phyloP scores from a whole-genome alignment of 2,797 vertebrate species.

The Oceanodroma leucorhoa region DNA sequence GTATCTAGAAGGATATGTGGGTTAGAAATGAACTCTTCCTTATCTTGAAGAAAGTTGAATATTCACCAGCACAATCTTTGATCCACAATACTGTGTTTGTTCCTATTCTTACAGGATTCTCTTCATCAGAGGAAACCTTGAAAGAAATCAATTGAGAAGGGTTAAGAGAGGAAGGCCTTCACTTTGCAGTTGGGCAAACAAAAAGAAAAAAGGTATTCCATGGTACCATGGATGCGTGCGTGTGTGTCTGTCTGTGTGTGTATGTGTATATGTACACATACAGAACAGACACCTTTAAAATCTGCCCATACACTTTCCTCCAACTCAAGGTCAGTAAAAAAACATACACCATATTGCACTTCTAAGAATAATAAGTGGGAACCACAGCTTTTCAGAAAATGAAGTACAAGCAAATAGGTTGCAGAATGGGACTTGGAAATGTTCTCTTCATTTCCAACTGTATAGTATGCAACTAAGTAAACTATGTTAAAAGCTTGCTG shows the following conservation, averaged over 20 bases:
- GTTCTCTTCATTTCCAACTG: background rate
- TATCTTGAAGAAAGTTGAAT: background rate
- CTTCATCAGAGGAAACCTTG: background rate
- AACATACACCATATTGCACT: accelerated
- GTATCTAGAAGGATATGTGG: background rate
- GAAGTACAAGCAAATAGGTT: background rate
- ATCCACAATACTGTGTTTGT: background rate
- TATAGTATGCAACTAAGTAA: background rate
- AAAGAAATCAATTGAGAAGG: background rate
- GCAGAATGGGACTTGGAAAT: background rate
- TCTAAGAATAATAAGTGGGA: background rate
- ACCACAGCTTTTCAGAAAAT: background rate
- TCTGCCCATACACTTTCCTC: background rate
- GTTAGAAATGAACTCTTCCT: background rate
- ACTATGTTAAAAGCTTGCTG: background rate
- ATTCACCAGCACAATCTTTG: background rate
- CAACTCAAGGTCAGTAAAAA: background rate
- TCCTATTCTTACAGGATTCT: background rate
- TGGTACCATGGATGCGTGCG: background rate
- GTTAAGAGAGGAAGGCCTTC: background rate
- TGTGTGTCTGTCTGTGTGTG: background rate
- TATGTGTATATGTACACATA: accelerated
- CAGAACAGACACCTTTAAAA: background rate
- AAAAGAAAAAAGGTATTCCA: background rate
- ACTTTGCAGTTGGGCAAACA: background rate